These are phyloP conservation scores for Melipona quadrifasciata DNA, from an alignment of 1,140 invertebrate species.

Conservation along the genomic window DNA sequence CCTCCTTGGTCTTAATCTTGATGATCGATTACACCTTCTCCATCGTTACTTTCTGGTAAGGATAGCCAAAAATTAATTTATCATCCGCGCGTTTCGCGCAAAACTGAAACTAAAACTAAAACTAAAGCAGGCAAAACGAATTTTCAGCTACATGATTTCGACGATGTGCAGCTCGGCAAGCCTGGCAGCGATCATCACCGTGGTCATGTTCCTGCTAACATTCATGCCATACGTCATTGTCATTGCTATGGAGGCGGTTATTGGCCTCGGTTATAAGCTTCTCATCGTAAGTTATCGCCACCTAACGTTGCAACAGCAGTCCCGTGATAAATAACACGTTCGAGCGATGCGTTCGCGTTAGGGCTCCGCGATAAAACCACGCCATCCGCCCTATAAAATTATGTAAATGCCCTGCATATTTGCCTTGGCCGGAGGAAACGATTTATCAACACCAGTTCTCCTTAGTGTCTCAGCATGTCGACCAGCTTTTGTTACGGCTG, in stretches of 20 bases:
- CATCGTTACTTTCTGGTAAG: conserved; percentile 85
- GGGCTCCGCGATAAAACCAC: conserved; percentile 1
- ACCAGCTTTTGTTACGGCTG: conserved; percentile 85
- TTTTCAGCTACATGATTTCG: conserved; percentile 85
- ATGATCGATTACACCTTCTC: conserved; percentile 83
- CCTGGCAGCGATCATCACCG: conserved; percentile 84
- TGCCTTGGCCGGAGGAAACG: neutral
- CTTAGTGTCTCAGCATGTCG: conserved; percentile 84
- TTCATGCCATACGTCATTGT: conserved; percentile 86
- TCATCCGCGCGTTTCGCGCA: no score
- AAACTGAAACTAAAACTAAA: no score
- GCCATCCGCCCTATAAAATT: neutral
- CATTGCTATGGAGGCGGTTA: conserved; percentile 84
- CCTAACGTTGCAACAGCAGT: neutral
- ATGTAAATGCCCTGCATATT: neutral
- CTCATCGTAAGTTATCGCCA: conserved; percentile 81
- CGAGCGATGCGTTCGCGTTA: conserved; percentile 1
- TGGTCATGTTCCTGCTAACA: conserved; percentile 84
- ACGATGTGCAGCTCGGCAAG: conserved; percentile 85
- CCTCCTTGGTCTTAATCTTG: conserved; percentile 82
- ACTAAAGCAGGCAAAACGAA: no score
- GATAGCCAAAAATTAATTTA: neutral
- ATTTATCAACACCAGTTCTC: conserved; percentile 12
- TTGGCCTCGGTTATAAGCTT: conserved; percentile 82
- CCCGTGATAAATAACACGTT: conserved; percentile 21